A percentile compares a stretch with the other conserved stretches of the same genome.
Conservation (phyloP, 2,113 vertebrate species). For the Gambusia holbrooki region DNA sequence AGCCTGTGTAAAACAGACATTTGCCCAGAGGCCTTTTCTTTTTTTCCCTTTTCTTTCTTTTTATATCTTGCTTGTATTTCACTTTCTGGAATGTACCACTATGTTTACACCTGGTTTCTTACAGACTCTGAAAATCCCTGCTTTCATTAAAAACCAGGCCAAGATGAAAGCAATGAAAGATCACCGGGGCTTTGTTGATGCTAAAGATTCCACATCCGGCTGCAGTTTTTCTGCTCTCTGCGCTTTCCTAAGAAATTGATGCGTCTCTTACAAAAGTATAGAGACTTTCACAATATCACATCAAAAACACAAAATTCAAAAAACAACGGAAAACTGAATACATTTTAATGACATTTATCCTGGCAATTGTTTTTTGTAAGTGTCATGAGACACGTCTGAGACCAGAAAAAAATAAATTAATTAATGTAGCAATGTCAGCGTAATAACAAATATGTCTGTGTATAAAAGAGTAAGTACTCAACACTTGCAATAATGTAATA, state of each 20-base stretch:
- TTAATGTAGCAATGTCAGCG: too few species aligned
- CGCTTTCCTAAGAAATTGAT: constrained; percentile 24
- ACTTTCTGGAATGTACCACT: constrained; percentile 65
- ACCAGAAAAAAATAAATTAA: too few species aligned
- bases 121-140: constrained; percentile 50
- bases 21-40: constrained; percentile 77
- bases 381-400: too few species aligned
- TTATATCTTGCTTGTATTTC: constrained; percentile 65
- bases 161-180: constrained; percentile 45
- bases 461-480: too few species aligned
- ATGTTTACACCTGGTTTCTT: constrained; percentile 54
- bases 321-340: not conserved
- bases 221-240: constrained; percentile 24
- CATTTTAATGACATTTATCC: not conserved
- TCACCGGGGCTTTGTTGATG: constrained; percentile 43
- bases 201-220: constrained; percentile 7
- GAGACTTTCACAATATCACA: not conserved
- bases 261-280: constrained; percentile 3
- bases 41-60: constrained; percentile 55
- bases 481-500: too few species aligned
- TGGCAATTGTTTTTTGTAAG: not conserved
- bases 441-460: too few species aligned
- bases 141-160: constrained; percentile 46
- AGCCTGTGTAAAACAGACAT: constrained; percentile 82
- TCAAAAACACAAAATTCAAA: constrained; percentile 2